A percentile compares a stretch with the other conserved stretches of the same genome.
Evolutionary conservation across 2,888 invertebrate genomes (phyloP).

Genomic region (Oasisia sp.): DNA sequence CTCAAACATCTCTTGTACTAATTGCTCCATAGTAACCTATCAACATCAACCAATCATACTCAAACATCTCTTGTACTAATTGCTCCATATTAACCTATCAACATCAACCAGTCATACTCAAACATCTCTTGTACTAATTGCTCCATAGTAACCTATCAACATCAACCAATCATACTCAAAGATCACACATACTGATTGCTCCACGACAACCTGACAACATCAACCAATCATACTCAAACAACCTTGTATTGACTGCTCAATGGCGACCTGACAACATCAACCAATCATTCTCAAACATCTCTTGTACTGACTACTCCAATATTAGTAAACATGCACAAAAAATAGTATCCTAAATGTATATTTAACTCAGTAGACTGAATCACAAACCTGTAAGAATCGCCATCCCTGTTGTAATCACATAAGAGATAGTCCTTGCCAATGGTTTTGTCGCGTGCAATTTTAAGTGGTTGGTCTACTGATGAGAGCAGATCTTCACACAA

Average conservation of each 20-base stretch:
- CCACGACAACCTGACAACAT: constrained; percentile 86
- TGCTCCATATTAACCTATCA: no score
- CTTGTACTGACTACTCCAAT: not conserved
- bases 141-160: not conserved
- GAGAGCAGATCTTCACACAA: constrained; percentile 96
- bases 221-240: constrained; percentile 63
- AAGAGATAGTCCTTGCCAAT: constrained; percentile 96
- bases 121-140: no score
- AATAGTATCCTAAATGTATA: not conserved
- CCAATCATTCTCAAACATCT: constrained; percentile 28
- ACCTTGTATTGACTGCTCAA: constrained; percentile 98
- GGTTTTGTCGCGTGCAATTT: constrained; percentile 91
- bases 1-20: no score
- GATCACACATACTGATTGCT: constrained; percentile 90
- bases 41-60: no score
- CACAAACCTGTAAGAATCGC: constrained; percentile 89
- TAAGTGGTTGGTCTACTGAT: constrained; percentile 97
- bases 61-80: no score
- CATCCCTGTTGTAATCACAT: constrained; percentile 99
- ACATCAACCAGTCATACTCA: no score
- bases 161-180: constrained; percentile 27
- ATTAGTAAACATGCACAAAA: not conserved
- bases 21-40: no score
- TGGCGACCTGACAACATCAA: constrained; percentile 77
- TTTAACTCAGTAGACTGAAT: not conserved